These are phyloP conservation scores for Hylaea fasciaria DNA, from an alignment of 2,888 invertebrate species.

Conservation along the genomic window DNA sequence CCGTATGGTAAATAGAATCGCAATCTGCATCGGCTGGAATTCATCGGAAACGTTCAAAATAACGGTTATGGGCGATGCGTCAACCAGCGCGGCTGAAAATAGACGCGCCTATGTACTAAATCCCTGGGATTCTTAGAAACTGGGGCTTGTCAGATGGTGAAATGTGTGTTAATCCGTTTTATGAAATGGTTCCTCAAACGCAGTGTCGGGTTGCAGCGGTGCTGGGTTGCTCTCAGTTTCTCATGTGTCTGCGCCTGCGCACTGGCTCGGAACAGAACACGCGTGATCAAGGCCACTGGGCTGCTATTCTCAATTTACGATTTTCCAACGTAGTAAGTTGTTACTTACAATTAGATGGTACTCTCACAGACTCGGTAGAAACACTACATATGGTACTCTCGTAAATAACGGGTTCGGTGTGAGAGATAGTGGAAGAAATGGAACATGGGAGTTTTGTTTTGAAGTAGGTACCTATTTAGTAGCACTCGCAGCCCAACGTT, in stretches of 20 bases:
- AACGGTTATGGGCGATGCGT: constrained; percentile 3
- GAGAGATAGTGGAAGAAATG: constrained; percentile 3
- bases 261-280: constrained; percentile 63
- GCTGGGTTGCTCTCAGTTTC: constrained; percentile 55
- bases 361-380: too few relatives aligned
- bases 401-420: background rate
- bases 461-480: too few relatives aligned
- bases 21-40: constrained; percentile 18
- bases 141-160: constrained; percentile 1
- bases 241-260: constrained; percentile 58
- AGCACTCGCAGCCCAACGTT: too few relatives aligned
- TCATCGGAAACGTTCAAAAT: background rate
- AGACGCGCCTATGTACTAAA: background rate
- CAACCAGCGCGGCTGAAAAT: constrained; percentile 7
- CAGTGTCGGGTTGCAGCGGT: constrained; percentile 57
- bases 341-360: constrained; percentile 1
- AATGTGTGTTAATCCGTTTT: constrained; percentile 20
- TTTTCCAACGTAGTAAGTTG: constrained; percentile 44
- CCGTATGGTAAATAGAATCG: constrained; percentile 35
- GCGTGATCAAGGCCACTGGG: constrained; percentile 69
- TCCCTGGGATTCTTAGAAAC: constrained; percentile 3
- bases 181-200: constrained; percentile 46
- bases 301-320: constrained; percentile 58
- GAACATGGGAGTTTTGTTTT: background rate
- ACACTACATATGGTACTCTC: background rate